A percentile compares a stretch with the other conserved stretches of the same genome.
Conservation (phyloP, 2,888 invertebrate species). For the Cryptocephalus primarius region DNA sequence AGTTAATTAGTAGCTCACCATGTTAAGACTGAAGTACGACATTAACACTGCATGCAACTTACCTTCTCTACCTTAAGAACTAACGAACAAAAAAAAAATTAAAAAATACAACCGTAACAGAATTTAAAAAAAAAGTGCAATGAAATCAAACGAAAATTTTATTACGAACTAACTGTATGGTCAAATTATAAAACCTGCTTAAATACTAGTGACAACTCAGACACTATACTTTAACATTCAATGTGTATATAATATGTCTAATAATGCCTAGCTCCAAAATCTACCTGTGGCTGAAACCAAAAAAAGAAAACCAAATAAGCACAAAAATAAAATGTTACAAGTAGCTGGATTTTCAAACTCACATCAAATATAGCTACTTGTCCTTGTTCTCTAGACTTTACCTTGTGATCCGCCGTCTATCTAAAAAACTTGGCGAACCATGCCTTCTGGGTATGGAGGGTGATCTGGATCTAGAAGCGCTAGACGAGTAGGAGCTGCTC, state of each 20-base stretch:
- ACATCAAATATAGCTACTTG: not conserved
- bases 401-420: slow-evolving; percentile 91
- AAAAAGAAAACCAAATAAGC: slow-evolving; percentile 31
- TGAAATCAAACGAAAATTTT: too few relatives aligned
- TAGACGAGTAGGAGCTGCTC: slow-evolving; percentile 32
- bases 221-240: too few relatives aligned
- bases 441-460: slow-evolving; percentile 78
- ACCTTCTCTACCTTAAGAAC: slow-evolving; percentile 12
- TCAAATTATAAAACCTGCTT: too few relatives aligned
- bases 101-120: slow-evolving; percentile 28
- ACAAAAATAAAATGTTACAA: slow-evolving; percentile 2
- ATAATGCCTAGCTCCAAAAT: slow-evolving; percentile 8
- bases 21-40: not conserved
- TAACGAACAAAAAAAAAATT: slow-evolving; percentile 19
- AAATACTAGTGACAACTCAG: too few relatives aligned
- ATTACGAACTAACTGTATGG: too few relatives aligned
- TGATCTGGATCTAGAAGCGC: slow-evolving; percentile 39
- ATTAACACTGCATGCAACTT: slow-evolving; percentile 20
- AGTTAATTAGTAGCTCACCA: slow-evolving; percentile 14
- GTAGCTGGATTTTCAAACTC: slow-evolving; percentile 1
- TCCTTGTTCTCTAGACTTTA: slow-evolving; percentile 35
- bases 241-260: not conserved
- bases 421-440: slow-evolving; percentile 90
- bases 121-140: slow-evolving; percentile 19
- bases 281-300: slow-evolving; percentile 38